phyloP scores from a whole-genome alignment of 1,140 invertebrate genomes.

The Paramacrobiotus metropolitanus region DNA sequence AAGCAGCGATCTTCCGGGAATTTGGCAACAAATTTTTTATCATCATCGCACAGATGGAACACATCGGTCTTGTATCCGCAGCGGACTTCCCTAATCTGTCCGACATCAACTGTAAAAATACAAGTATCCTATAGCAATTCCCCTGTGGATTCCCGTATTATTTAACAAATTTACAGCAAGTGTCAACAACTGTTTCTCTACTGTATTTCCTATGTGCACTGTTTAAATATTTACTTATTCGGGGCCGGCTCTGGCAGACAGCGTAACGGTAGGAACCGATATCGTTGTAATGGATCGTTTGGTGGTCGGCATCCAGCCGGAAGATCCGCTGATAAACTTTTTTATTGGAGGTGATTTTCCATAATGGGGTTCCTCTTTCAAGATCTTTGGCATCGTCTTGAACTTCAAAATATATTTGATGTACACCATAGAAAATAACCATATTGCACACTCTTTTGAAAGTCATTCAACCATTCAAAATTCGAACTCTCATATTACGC shows the following conservation, averaged over 20 bases:
- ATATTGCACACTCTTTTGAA: too few relatives aligned
- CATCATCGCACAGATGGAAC: conserved; percentile 20
- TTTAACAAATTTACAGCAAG: neutral
- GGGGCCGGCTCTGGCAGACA: neutral
- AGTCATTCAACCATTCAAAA: too few relatives aligned
- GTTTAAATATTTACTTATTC: neutral
- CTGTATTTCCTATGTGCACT: neutral
- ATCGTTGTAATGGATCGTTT: neutral
- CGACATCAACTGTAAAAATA: conserved; percentile 19
- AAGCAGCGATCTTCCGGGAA: neutral
- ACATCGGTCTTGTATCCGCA: conserved; percentile 27
- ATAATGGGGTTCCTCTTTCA: too few relatives aligned
- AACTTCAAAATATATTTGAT: too few relatives aligned
- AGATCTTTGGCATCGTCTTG: too few relatives aligned
- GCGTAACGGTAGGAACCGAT: neutral
- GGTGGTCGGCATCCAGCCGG: neutral
- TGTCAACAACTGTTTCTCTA: neutral
- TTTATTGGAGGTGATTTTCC: neutral
- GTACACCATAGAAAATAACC: too few relatives aligned
- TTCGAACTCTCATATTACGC: too few relatives aligned
- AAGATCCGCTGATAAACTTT: neutral
- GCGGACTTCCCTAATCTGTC: conserved; percentile 24
- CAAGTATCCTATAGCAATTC: neutral
- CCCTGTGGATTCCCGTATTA: neutral
- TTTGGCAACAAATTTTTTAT: neutral